Base-by-base conservation (phyloP, 2,113 vertebrate genomes). In the Cheirogaleus medius region DNA sequence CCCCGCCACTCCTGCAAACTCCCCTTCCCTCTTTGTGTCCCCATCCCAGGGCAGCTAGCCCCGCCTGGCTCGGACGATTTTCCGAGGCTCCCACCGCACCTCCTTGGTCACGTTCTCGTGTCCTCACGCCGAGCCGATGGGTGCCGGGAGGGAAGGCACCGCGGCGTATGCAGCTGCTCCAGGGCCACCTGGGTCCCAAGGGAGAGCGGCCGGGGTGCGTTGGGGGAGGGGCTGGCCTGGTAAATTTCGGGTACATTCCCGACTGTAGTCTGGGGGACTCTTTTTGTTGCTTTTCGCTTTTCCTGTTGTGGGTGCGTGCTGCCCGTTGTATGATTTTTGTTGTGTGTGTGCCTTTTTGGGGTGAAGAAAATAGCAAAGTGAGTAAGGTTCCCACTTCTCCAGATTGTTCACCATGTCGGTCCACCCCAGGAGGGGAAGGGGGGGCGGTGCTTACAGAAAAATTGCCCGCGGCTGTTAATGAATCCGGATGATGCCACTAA, bases 161-260 rank as follows among this genome's bases (percentile, higher is more conserved):
- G 12, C 9, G 2, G 47, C 27, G 6, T 66, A 39, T 49, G 25
- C 69, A 44, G 83, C 81, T 83, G 93, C 74, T 14, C 47, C 60
- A 0, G 39, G 87, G 64, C 42, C 87, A 63, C 81, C 64, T 29
- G 91, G 66, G 77, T 56, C 88, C 63, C 32, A 2, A 29, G 32
- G 9, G 39, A 60, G 64, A 15, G 58, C n/a, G 1, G 32, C 21
- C 14, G 7, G 34, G 66, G 63, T 15, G 81, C 18, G 2, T 34
- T 64, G 90, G 86, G 97, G 95, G 97, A 96, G 91, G 92, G 93
- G 95, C 81, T 29, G 84, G 92, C 52, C 85, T 73, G 49, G 68
- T 39, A 29, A 87, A 86, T 94, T 94, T 44, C 82, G 71, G 49
- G 68, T 49, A 29, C 89, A 82, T 93, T 94, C 69, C 8, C 27